Conservation (phyloP, 2,888 invertebrate genomes). For the Boloria selene region DNA sequence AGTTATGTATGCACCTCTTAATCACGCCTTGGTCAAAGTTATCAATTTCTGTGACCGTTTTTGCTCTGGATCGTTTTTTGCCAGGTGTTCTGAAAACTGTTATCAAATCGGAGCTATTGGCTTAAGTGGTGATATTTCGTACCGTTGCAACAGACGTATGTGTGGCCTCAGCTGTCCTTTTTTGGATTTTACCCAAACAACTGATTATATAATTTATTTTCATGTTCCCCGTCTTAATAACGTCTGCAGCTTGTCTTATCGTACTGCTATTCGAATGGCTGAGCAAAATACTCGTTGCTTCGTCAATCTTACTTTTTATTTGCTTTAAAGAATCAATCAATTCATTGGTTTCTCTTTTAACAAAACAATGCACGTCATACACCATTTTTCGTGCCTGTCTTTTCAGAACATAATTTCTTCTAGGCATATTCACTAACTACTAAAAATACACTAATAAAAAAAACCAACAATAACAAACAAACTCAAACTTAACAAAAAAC, state of each 20-base stretch:
- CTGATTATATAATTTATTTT: conserved; percentile 20
- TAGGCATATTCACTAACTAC: conserved; percentile 12
- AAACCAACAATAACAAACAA: conserved; percentile 11
- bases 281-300: conserved; percentile 1
- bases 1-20: conserved; percentile 49
- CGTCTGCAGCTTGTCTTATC: not conserved
- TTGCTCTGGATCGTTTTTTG: conserved; percentile 31
- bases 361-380: conserved; percentile 21
- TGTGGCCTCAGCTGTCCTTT: conserved; percentile 28
- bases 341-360: conserved; percentile 22
- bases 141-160: conserved; percentile 34
- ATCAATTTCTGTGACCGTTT: conserved; percentile 43
- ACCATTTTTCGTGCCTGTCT: conserved; percentile 22
- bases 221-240: conserved; percentile 16
- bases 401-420: conserved; percentile 15
- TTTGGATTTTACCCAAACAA: too few relatives aligned
- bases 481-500: conserved; percentile 13
- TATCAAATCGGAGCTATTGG: conserved; percentile 34
- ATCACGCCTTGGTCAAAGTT: conserved; percentile 47
- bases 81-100: conserved; percentile 45
- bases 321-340: conserved; percentile 11
- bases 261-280: conserved; percentile 8
- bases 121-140: conserved; percentile 29
- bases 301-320: conserved; percentile 5
- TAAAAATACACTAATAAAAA: too few relatives aligned